These are phyloP conservation scores for Trichomalopsis sarcophagae DNA, from an alignment of 1,140 invertebrate genomes.

Conservation along the genomic window DNA sequence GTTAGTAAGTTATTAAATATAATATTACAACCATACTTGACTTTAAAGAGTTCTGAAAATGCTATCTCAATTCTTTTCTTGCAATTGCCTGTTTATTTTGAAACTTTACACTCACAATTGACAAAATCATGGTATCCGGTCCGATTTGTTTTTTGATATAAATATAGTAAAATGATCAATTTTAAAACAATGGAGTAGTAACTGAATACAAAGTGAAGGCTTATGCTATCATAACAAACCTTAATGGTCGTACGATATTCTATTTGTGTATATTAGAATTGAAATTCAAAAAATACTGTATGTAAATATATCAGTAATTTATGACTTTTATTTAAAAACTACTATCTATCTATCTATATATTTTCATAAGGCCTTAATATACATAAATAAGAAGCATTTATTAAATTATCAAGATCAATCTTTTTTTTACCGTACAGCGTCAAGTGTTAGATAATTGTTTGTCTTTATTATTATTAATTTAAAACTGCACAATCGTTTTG, in stretches of 20 bases:
- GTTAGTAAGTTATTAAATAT: too few relatives aligned
- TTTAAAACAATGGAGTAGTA: too few relatives aligned
- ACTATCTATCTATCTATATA: too few relatives aligned
- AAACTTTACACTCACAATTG: too few relatives aligned
- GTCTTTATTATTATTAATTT: background rate
- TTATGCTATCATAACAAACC: background rate
- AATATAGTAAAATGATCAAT: too few relatives aligned
- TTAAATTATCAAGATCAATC: background rate
- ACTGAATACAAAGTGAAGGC: background rate
- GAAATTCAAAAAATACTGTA: background rate
- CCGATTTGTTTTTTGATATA: too few relatives aligned
- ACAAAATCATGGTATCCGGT: too few relatives aligned
- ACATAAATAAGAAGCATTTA: background rate
- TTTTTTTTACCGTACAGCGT: slow-evolving; percentile 18
- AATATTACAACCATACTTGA: background rate
- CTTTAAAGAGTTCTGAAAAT: slow-evolving; percentile 28
- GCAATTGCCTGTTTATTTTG: too few relatives aligned
- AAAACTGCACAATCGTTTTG: slow-evolving; percentile 22
- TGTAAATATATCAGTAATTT: too few relatives aligned
- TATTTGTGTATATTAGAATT: background rate
- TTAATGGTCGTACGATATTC: too few relatives aligned
- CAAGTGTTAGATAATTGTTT: background rate
- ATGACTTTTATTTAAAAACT: too few relatives aligned
- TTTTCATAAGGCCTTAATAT: too few relatives aligned
- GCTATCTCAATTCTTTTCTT: background rate